Percentiles rank a stretch among this genome's conserved stretches.
Evolutionary conservation across 2,888 invertebrate species (phyloP).

Genomic region (Synanthedon andrenaeformis): DNA sequence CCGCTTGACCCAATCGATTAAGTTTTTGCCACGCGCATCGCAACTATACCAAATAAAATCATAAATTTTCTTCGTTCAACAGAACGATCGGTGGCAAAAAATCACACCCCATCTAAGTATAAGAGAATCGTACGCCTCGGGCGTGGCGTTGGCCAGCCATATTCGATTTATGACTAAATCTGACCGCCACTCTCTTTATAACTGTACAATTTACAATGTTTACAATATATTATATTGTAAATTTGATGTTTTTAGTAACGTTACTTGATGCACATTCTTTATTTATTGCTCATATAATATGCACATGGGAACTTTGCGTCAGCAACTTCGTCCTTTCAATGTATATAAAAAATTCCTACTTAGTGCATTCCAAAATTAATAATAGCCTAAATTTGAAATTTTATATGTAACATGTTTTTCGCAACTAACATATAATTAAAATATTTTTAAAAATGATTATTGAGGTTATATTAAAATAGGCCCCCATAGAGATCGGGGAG

Average conservation of each 20-base stretch:
- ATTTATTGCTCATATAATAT: no score
- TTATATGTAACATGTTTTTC: no score
- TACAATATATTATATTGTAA: not conserved
- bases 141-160: conserved; percentile 10
- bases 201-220: conserved; percentile 6
- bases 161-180: conserved; percentile 57
- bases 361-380: no score
- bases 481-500: conserved; percentile 33
- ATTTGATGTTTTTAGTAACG: not conserved
- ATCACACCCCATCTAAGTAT: conserved; percentile 31
- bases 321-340: no score
- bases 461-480: conserved; percentile 12
- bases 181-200: conserved; percentile 10
- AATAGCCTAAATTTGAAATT: no score
- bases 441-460: not conserved
- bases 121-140: conserved; percentile 17
- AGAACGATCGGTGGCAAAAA: conserved; percentile 46
- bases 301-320: no score
- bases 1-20: conserved; percentile 38
- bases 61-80: conserved; percentile 38
- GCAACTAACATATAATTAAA: no score
- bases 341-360: no score
- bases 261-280: no score
- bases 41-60: conserved; percentile 42
- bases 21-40: conserved; percentile 52